Evolutionary conservation across 2,113 vertebrate genomes (phyloP), one percentile per base, ranked within the genome.

Genomic region (Otis tarda): DNA sequence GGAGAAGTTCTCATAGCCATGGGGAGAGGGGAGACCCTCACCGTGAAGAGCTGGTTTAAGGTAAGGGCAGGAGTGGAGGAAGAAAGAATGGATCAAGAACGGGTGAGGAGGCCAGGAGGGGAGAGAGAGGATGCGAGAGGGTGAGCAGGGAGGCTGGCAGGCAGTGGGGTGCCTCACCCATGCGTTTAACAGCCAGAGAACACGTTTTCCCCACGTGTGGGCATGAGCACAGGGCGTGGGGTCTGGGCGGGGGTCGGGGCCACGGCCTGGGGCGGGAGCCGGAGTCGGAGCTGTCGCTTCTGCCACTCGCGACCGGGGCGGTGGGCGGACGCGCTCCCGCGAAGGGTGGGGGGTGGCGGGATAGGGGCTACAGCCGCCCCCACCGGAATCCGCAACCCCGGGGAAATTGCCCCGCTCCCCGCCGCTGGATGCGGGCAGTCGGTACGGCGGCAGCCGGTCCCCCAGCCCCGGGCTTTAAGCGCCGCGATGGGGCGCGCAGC

Each of bases 1-100:
- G 43, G 49, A 47, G 69, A 28, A 11, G 33, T 23, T n/a, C 60
- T 75, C 41, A 6, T 21, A 6, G 52, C 9, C 4, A 4, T 1
- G 10, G 12, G 17, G 8, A 21, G n/a, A 28, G 6, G 21, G n/a
- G 39, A 24, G 50, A 39, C 13, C 6, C 14, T 0, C 0, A 5
- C 10, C 2, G 6, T 5, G 39, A 33, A 21, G 69, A 55, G 49
- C 41, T 30, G 61, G 18, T 14, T 47, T 28, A 7, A 22, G 39
- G 33, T 27, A 9, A 25, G 33, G 59, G 52, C 35, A 4, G 7
- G 4, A 35, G 43, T 43, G 53, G 8, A 22, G 56, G 41, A 18
- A 13, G 37, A 19, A 55, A 10, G 21, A 31, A 17, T 1, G 41
- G 33, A 12, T 37, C 8, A 4, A 33, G 49, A 28, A 18, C 13